Base-by-base conservation (phyloP, 53 echinoderm and acorn worm species). In the Hippasteria phrygiana region DNA sequence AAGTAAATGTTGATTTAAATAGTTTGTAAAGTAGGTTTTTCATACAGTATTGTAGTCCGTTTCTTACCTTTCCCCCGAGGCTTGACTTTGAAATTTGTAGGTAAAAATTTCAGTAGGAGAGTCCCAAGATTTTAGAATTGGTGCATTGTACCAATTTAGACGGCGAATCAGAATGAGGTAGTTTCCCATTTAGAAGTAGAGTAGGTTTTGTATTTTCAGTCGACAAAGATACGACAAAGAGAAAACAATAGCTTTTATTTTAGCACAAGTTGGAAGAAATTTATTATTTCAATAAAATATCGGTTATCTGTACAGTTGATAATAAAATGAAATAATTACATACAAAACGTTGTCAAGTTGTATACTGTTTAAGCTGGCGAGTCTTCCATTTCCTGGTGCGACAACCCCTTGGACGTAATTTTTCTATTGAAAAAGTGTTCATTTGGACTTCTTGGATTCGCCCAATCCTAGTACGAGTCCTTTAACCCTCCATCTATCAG, bases 291-390 rank as follows among this genome's bases (percentile, higher is more conserved):
- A 59, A 78, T 40, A 59, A 78, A 78, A n/a, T 17, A 37, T 22
- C 54, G 24, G 54, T 26, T 77, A 78, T 78, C 78, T 78, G 78
- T 78, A 78, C 78, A 78, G 78, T 78, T 78, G 78, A 56, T 78
- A 78, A 55, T 55, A 59, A 78, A 78, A 78, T 78, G 78, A 78
- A 37, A 78, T 78, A 62, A 59, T 56, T 78, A 43, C 39, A 66
- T n/a, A n/a, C n/a, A n/a, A n/a, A n/a, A n/a, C n/a, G n/a, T n/a
- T n/a, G n/a, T n/a, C n/a, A n/a, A n/a, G n/a, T n/a, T n/a, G n/a
- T n/a, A n/a, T n/a, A n/a, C n/a, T n/a, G n/a, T n/a, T n/a, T n/a
- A n/a, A n/a, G n/a, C n/a, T n/a, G n/a, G n/a, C n/a, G n/a, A n/a
- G n/a, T n/a, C n/a, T n/a, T n/a, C n/a, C n/a, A n/a, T n/a, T n/a